Evolutionary conservation across 1,140 invertebrate species (phyloP), one percentile per base, ranked within the genome.

Genomic region (Lethrus apterus): DNA sequence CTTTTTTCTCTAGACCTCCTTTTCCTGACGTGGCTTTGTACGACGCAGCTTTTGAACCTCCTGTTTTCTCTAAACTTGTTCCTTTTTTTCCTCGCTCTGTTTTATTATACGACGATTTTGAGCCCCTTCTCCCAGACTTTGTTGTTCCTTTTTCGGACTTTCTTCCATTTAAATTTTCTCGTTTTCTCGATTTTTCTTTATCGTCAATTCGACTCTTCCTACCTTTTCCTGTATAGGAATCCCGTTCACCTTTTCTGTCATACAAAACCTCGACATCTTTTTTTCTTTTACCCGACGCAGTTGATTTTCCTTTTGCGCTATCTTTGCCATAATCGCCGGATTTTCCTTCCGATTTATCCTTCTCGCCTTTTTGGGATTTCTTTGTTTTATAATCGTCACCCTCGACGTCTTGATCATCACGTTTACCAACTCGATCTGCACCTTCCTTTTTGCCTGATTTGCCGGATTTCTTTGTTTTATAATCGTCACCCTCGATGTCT

Each of bases 131-230:
- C 17, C 26, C 14, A 2, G 30, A 7, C 15, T n/a, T 30, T 4
- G 15, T 44, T 32, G 19, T 30, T 45, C 13, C 15, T 33, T 20
- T 34, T 45, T 32, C 3, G 17, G 13, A 26, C 30, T 1, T 24
- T 2, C 10, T 38, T 24, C 44, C 9, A 17, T 34, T 29, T 20
- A 11, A 18, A 11, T 50, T 44, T 11, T 1, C 7, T 17, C 3
- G 2, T 26, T 33, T 24, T 32, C 34, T 48, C 26, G 11, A 5
- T 48, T 34, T 43, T 8, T 13, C 31, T 33, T 5, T 33, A n/a
- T 14, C 31, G 9, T 33, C 13, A 14, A 8, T 4, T 33, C 31
- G 9, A 5, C 31, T 4, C 31, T n/a, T 33, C 13, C 13, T 14
- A 5, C 31, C 31, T n/a, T 33, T 9, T 33, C n/a, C 24, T 7